A percentile compares a stretch with the other conserved stretches of the same genome.
phyloP scores from a whole-genome alignment of 2,888 invertebrate species.

The Aricia artaxerxes region DNA sequence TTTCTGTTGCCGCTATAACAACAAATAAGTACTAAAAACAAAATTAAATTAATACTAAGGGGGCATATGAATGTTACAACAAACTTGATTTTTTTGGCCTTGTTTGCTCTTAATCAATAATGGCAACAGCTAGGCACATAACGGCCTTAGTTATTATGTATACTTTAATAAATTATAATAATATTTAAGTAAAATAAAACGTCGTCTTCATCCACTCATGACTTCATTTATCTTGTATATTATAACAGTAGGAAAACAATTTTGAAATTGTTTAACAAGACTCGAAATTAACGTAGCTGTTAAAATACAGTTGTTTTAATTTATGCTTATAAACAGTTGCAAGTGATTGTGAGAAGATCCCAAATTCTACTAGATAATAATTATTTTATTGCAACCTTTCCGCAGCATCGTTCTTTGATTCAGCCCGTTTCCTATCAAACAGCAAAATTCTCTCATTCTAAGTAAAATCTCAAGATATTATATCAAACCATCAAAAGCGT shows the following conservation, averaged over 20 bases:
- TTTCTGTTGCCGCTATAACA: no score
- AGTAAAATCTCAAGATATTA: neutral
- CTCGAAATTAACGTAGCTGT: neutral
- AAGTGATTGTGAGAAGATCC: neutral
- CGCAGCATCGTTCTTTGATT: neutral
- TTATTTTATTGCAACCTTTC: neutral
- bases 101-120: no score
- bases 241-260: neutral
- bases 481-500: neutral
- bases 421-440: neutral
- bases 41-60: no score
- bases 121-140: no score
- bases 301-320: slow-evolving; percentile 16
- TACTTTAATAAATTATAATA: no score
- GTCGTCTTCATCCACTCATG: no score
- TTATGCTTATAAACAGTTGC: neutral
- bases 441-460: no score
- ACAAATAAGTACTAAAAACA: no score
- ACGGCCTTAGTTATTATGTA: no score
- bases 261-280: neutral
- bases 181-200: no score
- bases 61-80: no score
- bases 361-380: neutral
- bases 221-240: neutral
- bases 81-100: no score